A percentile compares a stretch with the other conserved stretches of the same genome.
Conservation (phyloP, 37 sponge, comb jelly and placozoan genomes). For the Aplysina aerophoba region DNA sequence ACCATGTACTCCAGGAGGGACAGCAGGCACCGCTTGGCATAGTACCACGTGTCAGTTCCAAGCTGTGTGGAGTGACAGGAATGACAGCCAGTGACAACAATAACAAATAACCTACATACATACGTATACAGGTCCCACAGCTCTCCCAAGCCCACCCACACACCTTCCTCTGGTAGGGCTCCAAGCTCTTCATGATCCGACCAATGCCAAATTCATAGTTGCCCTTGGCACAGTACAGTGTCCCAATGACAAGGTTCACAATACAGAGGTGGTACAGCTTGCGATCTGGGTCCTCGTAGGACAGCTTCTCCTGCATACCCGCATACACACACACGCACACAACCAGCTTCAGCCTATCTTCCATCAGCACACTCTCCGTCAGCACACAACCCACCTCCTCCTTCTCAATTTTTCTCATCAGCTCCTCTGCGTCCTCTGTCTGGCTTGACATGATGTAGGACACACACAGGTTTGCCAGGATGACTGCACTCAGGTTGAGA, state of each 20-base stretch:
- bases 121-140: background rate
- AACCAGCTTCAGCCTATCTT: background rate
- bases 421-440: slow-evolving; percentile 95
- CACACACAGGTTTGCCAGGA: slow-evolving; percentile 98
- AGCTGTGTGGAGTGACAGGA: slow-evolving; percentile 45
- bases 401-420: slow-evolving; percentile 99
- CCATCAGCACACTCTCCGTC: background rate
- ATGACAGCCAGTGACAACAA: background rate
- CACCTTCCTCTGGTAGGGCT: slow-evolving; percentile 97
- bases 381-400: slow-evolving; percentile 77
- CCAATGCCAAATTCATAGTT: slow-evolving; percentile 98
- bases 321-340: background rate
- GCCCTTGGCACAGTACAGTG: slow-evolving; percentile 96
- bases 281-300: slow-evolving; percentile 95
- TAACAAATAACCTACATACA: background rate
- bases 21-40: slow-evolving; percentile 93
- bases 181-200: slow-evolving; percentile 95
- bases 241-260: slow-evolving; percentile 98
- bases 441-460: slow-evolving; percentile 98
- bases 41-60: slow-evolving; percentile 99
- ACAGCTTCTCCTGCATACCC: slow-evolving; percentile 73
- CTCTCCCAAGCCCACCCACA: background rate
- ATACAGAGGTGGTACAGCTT: slow-evolving; percentile 97
- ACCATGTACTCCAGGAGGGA: slow-evolving; percentile 97
- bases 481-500: slow-evolving; percentile 90